Conservation (phyloP, 1,140 invertebrate species). For the Alviniconcha marisindica region DNA sequence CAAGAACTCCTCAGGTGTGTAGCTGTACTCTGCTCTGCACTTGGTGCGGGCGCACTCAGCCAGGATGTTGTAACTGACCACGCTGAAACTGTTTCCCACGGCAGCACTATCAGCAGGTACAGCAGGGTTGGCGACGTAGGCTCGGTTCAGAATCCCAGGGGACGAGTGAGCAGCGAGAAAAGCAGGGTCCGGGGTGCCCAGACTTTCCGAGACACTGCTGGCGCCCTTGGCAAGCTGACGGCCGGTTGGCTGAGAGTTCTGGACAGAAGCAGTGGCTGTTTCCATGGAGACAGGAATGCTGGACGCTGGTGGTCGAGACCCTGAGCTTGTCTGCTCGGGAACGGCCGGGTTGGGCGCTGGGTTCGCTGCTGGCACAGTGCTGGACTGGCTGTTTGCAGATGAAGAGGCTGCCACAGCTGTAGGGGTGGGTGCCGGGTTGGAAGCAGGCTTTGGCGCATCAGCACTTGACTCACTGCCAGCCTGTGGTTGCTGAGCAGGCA, state of each 20-base stretch:
- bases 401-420: background rate
- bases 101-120: conserved; percentile 49
- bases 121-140: conserved; percentile 60
- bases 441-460: background rate
- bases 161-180: conserved; percentile 38
- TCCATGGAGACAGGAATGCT: background rate
- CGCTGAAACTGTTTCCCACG: conserved; percentile 62
- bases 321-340: background rate
- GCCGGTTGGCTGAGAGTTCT: background rate
- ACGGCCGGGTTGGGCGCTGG: background rate
- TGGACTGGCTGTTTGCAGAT: background rate
- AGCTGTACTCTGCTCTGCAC: conserved; percentile 70
- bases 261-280: background rate
- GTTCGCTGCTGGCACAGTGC: background rate
- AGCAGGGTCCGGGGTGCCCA: conserved; percentile 28
- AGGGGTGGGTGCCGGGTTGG: too few relatives aligned
- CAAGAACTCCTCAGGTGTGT: conserved; percentile 62
- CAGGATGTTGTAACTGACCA: conserved; percentile 74
- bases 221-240: background rate
- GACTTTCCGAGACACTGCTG: conserved; percentile 8
- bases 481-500: background rate
- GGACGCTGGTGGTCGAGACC: background rate
- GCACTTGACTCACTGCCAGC: too few relatives aligned
- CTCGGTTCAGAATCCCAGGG: conserved; percentile 57
- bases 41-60: conserved; percentile 69